A percentile compares a stretch with the other conserved stretches of the same genome.
Conservation (phyloP, 2,888 invertebrate genomes). For the Tinea semifulvella region DNA sequence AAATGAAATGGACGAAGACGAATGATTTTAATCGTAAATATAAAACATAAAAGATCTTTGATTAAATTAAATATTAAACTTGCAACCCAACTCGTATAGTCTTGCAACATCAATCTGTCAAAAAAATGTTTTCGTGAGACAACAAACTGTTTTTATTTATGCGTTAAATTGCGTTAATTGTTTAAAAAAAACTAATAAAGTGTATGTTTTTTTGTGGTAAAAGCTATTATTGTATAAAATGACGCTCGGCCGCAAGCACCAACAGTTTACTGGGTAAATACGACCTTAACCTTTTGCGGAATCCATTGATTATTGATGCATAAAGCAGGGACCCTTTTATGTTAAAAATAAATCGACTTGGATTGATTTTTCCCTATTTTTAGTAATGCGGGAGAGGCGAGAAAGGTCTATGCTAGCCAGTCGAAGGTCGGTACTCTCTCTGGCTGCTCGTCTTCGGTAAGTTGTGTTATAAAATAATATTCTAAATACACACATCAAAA, state of each 20-base stretch:
- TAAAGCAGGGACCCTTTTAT: slow-evolving; percentile 32
- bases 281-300: slow-evolving; percentile 30
- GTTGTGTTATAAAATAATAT: too few species aligned
- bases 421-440: slow-evolving; percentile 74
- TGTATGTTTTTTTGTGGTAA: background rate
- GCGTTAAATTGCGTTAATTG: background rate
- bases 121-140: background rate
- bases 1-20: too few species aligned
- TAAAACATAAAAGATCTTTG: too few species aligned
- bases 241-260: slow-evolving; percentile 63
- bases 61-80: background rate
- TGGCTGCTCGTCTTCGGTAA: slow-evolving; percentile 76
- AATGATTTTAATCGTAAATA: too few species aligned
- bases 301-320: slow-evolving; percentile 46
- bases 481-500: too few species aligned
- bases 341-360: slow-evolving; percentile 37
- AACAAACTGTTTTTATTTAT: background rate
- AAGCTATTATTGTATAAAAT: slow-evolving; percentile 24
- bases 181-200: background rate
- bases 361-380: slow-evolving; percentile 64
- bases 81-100: too few species aligned
- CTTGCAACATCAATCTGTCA: background rate
- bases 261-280: slow-evolving; percentile 59
- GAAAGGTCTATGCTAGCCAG: slow-evolving; percentile 60
- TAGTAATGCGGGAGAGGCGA: slow-evolving; percentile 63